Evolutionary conservation across 2,113 vertebrate genomes (phyloP), one percentile per base, ranked within the genome.

Genomic region (Tauraco erythrolophus): DNA sequence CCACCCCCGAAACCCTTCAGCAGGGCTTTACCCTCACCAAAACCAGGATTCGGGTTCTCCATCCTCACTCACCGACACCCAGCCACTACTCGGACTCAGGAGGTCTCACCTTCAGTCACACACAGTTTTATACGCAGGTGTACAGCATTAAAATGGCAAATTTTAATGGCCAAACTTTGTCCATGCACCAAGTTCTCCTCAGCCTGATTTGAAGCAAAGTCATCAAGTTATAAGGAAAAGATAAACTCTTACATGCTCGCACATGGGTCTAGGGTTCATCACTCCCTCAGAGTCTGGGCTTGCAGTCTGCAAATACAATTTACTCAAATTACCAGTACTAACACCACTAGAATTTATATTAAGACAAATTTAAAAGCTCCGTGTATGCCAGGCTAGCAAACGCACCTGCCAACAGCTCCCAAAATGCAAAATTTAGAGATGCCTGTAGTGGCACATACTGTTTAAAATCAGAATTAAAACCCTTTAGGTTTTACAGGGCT

Each of bases 101-200:
- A 62, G 5, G 21, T 69, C 19, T 13, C 25, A 45, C 24, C 24
- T 71, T 54, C 50, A 50, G 45, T 19, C 68, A 69, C 37, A 11
- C 3, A 0, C 1, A 19, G 1, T 0, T 61, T 77, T 82, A 79
- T 7, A 58, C 37, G 18, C 12, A 11, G 13, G 14, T 7, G 3
- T 3, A 54, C 5, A 33, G 27, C 18, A 62, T 18, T 66, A 43
- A 74, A 54, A 21, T 2, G 14, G 23, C 21, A n/a, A 23, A 30
- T 46, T 72, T 70, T 62, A 58, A 39, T 6, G 12, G 58, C 4
- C 43, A 70, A 33, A 51, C 19, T 54, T 35, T 8, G 3, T 17
- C 46, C 2, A 0, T 12, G 39, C 21, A 28, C 18, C 0, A 1
- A 57, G 8, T n/a, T 41, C 72, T 62, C 61, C 33, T 70, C 16